These are phyloP conservation scores for Lysandra coridon DNA, from an alignment of 2,888 invertebrate genomes.

Conservation along the genomic window DNA sequence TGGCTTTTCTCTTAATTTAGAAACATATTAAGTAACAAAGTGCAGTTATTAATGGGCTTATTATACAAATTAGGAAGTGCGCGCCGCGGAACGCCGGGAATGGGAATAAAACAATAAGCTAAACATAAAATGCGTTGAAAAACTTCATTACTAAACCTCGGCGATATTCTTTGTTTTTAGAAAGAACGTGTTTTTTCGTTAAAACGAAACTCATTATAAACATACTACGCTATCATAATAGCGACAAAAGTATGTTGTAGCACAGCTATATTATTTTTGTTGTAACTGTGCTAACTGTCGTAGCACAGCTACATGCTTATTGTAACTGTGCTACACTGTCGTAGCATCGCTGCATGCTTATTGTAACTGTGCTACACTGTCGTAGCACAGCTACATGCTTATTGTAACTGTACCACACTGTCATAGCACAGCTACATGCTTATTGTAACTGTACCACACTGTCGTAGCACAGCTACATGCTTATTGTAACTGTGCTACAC, in stretches of 20 bases:
- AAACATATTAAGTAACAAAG: not conserved
- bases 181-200: too few relatives aligned
- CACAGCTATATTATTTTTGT: too few relatives aligned
- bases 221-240: not conserved
- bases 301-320: too few relatives aligned
- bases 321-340: too few relatives aligned
- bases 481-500: not conserved
- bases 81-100: not conserved
- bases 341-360: too few relatives aligned
- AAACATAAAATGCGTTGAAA: not conserved
- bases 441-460: too few relatives aligned
- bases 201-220: not conserved
- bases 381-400: not conserved
- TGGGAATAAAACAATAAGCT: conserved; percentile 3
- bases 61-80: conserved; percentile 7
- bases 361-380: too few relatives aligned
- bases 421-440: too few relatives aligned
- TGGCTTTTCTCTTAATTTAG: not conserved
- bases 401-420: not conserved
- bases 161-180: not conserved
- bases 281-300: too few relatives aligned
- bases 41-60: conserved; percentile 4
- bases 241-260: too few relatives aligned
- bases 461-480: too few relatives aligned
- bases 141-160: not conserved